Percentiles rank a stretch among this genome's conserved stretches.
Conservation (phyloP, 1,140 invertebrate species). For the Camponotus pennsylvanicus region DNA sequence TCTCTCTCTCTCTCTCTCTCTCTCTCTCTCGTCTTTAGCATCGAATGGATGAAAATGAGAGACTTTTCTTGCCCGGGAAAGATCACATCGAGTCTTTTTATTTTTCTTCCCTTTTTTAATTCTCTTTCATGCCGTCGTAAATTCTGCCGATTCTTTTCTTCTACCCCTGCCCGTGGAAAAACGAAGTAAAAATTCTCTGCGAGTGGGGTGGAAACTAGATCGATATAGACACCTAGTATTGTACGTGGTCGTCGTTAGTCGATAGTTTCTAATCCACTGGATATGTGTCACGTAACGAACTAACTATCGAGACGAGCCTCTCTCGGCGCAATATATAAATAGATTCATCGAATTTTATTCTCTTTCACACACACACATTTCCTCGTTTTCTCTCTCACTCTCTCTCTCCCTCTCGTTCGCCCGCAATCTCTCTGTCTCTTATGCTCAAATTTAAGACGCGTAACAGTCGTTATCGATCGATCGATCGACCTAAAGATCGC, state of each 20-base stretch:
- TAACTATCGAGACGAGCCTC: conserved; percentile 66
- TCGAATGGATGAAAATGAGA: conserved; percentile 26
- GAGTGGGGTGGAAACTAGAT: conserved; percentile 59
- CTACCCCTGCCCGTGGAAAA: conserved; percentile 43
- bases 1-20: conserved; percentile 14
- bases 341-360: conserved; percentile 77
- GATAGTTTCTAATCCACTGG: conserved; percentile 72
- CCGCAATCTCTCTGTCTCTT: background rate
- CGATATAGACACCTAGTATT: conserved; percentile 67
- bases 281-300: conserved; percentile 77
- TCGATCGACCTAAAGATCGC: conserved; percentile 45
- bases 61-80: conserved; percentile 23
- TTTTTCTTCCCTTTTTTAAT: background rate
- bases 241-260: conserved; percentile 58
- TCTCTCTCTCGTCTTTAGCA: background rate
- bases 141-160: conserved; percentile 27
- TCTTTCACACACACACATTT: background rate
- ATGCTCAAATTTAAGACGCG: conserved; percentile 68
- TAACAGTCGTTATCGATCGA: conserved; percentile 65
- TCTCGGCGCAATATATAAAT: conserved; percentile 78
- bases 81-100: conserved; percentile 26
- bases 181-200: conserved; percentile 60
- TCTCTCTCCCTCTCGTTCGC: conserved; percentile 20
- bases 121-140: background rate
- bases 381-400: conserved; percentile 16